Base-by-base conservation (phyloP, 2,797 vertebrate genomes). In the Lepus oiostolus region DNA sequence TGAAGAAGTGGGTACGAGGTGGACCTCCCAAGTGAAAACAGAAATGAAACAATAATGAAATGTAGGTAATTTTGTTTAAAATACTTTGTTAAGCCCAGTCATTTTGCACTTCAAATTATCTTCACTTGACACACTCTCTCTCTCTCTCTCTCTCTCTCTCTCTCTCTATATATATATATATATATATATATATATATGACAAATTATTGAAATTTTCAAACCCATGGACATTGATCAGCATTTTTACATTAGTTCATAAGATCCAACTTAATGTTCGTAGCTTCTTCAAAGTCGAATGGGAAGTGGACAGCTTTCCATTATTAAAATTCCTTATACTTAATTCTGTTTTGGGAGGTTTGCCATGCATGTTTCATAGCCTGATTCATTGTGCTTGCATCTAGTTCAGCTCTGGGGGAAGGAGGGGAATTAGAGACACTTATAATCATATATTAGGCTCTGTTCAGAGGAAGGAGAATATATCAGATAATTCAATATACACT, bases 321-420 rank as follows among this genome's bases (percentile, higher is more conserved):
- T 58, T 58, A 58, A 58, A 58, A 68, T 68, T 1, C 17, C n/a
- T n/a, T 68, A 2, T 19, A 32, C 30, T 58, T 82, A 72, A 12
- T 30, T 92, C n/a, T 80, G 22, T 38, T 87, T n/a, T 87, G 62
- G 42, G 83, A 92, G 77, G 12, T 72, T 42, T 68, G n/a, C 17
- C 30, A 42, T 35, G 13, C 1, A 35, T 19, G 21, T 47, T 90
- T 90, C 19, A 71, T 22, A 16, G 11, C 14, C 5, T 71, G 21
- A 63, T 68, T 82, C 22, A 17, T 47, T 76, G 26, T 28, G 16
- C 28, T 92, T 89, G 82, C 58, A 62, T 62, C 19, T 83, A 52
- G 35, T 85, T 85, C 13, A 54, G 22, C 47, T 62, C 21, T 11
- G 4, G 26, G 87, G 24, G 26, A 4, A 35, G 14, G 58, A 54